Evolutionary conservation across 2,797 vertebrate genomes (phyloP).

Genomic region (Chaunax sp.): DNA sequence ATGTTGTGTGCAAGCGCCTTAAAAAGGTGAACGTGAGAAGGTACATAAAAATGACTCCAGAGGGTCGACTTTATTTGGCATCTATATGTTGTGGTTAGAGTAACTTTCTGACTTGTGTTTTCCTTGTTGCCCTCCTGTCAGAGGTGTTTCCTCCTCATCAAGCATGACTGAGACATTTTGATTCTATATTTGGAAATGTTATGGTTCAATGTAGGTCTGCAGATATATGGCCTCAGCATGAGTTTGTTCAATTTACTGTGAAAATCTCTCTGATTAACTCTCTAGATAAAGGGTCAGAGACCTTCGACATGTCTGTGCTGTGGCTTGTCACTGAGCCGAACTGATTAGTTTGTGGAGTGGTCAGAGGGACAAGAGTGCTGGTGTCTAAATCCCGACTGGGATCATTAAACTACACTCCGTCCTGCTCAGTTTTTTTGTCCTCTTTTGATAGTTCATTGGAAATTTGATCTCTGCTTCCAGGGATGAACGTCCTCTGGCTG

Average conservation of each 20-base stretch:
- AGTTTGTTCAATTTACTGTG: slow-evolving; percentile 13
- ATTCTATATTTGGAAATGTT: slow-evolving; percentile 8
- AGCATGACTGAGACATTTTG: background rate
- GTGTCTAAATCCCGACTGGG: slow-evolving; percentile 28
- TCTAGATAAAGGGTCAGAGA: slow-evolving; percentile 24
- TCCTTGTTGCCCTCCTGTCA: background rate
- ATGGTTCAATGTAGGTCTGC: background rate
- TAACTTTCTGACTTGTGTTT: slow-evolving; percentile 4
- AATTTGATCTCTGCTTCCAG: background rate
- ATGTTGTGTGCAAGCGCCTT: no score
- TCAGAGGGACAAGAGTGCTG: background rate
- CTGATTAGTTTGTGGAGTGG: slow-evolving; percentile 32
- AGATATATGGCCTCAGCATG: background rate
- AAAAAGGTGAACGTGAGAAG: no score
- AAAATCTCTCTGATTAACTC: slow-evolving; percentile 20
- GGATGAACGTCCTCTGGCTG: background rate
- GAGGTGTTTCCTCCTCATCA: background rate
- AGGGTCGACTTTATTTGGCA: slow-evolving; percentile 42
- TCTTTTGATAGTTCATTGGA: background rate
- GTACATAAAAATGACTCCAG: no score
- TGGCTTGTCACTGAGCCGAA: slow-evolving; percentile 40
- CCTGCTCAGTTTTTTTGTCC: background rate
- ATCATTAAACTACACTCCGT: slow-evolving; percentile 14
- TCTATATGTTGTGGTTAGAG: slow-evolving; percentile 19
- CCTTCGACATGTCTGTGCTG: slow-evolving; percentile 35